Base-by-base conservation (phyloP, 1,140 invertebrate genomes). In the Cherax quadricarinatus region DNA sequence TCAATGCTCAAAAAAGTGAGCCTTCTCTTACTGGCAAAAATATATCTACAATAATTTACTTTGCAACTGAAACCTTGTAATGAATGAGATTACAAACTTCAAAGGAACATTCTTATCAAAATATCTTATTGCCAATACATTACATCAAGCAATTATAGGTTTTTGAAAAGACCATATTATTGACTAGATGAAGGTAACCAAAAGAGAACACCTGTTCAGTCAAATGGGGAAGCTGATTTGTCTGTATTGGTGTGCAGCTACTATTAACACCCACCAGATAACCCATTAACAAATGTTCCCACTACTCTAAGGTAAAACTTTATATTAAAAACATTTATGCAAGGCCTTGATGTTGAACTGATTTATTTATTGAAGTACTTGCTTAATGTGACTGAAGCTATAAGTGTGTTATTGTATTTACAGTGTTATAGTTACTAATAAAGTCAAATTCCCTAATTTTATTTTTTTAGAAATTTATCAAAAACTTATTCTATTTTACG, bases 21-120 rank as follows among this genome's bases (percentile, higher is more conserved):
- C 49, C 49, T 24, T 66, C 49, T 86, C 70, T 86, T 51, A 21
- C 48, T 86, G 84, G 84, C 84, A 86, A 86, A 86, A 86, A 86
- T 86, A 86, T 75, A 83, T 83, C 51, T 83, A 83, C n/a, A n/a
- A 73, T 4, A 73, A 73, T 73, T 73, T 24, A 73, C 12, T 73
- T 30, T 73, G 70, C 5, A 73, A 73, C 70, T 1, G n/a, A 24
- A 73, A 24, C 24, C 70, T 73, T 18, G 21, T 70, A 4, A 73
- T 30, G 24, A 73, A 73, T 73, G 18, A 73, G 30, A 73, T 24
- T 73, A 73, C 70, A 21, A 73, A 24, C 70, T 24, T 4, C 5
- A 73, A 73, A 73, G 3, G 30, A 14, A 73, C 12, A 12, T 6
- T 24, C n/a, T 73, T 73, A 73, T 73, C 12, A 24, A 73, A 73